Conservation (phyloP, 2,113 vertebrate genomes). For the Tachycineta bicolor region DNA sequence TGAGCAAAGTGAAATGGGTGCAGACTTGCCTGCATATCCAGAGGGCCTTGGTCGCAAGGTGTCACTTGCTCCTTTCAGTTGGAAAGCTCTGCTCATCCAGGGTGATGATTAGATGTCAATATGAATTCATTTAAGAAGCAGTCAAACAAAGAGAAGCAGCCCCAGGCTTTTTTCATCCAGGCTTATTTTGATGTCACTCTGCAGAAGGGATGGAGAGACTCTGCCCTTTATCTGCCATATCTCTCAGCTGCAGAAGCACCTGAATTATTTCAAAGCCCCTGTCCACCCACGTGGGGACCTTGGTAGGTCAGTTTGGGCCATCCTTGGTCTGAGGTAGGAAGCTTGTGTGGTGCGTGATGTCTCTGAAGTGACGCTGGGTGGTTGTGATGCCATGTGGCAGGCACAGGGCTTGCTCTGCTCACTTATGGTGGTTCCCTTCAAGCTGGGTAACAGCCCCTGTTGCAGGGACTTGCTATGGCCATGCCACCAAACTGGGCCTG, state of each 20-base stretch:
- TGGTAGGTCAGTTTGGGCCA: not conserved
- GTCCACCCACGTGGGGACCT: fast-evolving
- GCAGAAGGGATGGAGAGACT: not conserved
- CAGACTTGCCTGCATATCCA: not conserved
- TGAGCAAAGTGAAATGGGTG: not conserved
- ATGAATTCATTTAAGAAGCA: not conserved
- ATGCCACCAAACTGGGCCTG: not conserved
- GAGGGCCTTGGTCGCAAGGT: not conserved
- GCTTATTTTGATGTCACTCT: not conserved
- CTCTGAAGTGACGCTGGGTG: not conserved
- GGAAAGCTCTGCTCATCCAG: not conserved
- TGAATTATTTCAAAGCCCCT: not conserved
- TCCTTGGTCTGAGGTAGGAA: not conserved
- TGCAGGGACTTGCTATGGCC: not conserved
- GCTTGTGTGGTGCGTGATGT: fast-evolving
- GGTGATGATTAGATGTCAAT: not conserved
- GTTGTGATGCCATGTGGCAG: not conserved
- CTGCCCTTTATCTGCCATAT: not conserved
- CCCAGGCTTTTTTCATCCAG: not conserved
- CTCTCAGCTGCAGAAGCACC: not conserved
- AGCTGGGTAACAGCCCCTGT: not conserved
- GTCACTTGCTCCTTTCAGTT: not conserved
- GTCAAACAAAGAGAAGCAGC: not conserved
- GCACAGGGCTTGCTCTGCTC: not conserved
- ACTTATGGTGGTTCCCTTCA: not conserved